Base-by-base conservation (phyloP, 2,113 vertebrate genomes). In the Chascanopsetta lugubris region DNA sequence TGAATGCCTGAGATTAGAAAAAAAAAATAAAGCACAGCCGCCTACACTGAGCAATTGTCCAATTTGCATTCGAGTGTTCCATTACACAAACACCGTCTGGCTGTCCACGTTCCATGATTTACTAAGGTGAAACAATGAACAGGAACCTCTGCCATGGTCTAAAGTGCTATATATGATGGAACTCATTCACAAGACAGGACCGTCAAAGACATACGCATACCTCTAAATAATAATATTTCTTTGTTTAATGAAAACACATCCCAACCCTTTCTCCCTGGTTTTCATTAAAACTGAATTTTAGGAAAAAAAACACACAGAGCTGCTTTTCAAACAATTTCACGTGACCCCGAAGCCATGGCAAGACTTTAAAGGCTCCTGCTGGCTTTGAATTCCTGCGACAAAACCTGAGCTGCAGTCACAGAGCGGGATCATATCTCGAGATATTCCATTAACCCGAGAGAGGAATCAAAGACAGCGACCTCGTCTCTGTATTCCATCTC, bases 1-100 rank as follows among this genome's bases (percentile, higher is more conserved):
- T 72, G 61, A 59, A 62, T 42, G 56, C 20, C 56, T 58, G 59
- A 42, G 12, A 77, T 61, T 77, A 80, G 24, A 59, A 58, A 48
- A 70, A 7, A 49, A 10, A n/a, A 5, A n/a, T n/a, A n/a, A n/a
- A n/a, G n/a, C n/a, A n/a, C n/a, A n/a, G n/a, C 17, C 6, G 32
- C 34, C 22, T 30, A 36, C 25, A 56, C 47, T 26, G 22, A 80
- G 50, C 69, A 61, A 69, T n/a, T n/a, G n/a, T 73, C 45, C 69
- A 58, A 73, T 77, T 77, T 73, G 50, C 32, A 3, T 53, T 46
- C 26, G 42, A 63, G 22, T 34, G 27, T 46, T 30, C 26, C 15
- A 51, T 20, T 61, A 47, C 42, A 53, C 59, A 48, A 53, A 22
- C 72, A 58, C 5, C n/a, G n/a, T n/a, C n/a, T 26, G 38, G 53